Evolutionary conservation across 2,888 invertebrate species (phyloP).

Genomic region (Tipula helvola): DNA sequence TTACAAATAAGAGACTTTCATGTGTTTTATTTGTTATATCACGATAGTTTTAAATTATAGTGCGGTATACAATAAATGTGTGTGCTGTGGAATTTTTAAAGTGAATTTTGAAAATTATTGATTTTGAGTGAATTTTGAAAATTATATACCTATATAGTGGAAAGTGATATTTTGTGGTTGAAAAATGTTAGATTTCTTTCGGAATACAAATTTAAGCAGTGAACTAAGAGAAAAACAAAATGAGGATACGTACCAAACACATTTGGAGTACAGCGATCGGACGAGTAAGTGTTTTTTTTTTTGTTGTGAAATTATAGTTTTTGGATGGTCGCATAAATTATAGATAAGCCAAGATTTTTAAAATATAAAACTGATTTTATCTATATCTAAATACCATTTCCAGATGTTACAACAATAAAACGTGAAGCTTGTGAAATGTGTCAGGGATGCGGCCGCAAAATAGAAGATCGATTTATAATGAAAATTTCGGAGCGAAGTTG

Average conservation of each 20-base stretch:
- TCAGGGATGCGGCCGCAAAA: slow-evolving; percentile 89
- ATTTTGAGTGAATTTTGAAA: neutral
- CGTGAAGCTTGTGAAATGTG: slow-evolving; percentile 77
- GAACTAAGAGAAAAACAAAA: slow-evolving; percentile 43
- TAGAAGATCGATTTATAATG: slow-evolving; percentile 90
- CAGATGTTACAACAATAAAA: slow-evolving; percentile 48
- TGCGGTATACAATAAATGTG: neutral
- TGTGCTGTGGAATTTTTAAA: neutral
- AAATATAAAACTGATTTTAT: neutral
- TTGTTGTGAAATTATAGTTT: neutral
- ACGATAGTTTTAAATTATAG: neutral
- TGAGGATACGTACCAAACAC: slow-evolving; percentile 16
- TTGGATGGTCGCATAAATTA: neutral
- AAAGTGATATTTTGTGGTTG: neutral
- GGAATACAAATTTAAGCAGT: slow-evolving; percentile 40
- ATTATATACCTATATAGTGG: neutral
- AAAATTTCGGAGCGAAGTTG: slow-evolving; percentile 88
- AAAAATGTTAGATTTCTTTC: slow-evolving; percentile 61
- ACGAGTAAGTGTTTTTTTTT: neutral
- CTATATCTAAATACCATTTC: slow-evolving; percentile 10
- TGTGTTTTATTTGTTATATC: neutral
- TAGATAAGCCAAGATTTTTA: no score
- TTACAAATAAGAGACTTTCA: neutral
- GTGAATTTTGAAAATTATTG: neutral
- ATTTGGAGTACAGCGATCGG: neutral